These are phyloP conservation scores for Drosophila takahashii DNA, from an alignment of 1,140 invertebrate species.

Conservation along the genomic window DNA sequence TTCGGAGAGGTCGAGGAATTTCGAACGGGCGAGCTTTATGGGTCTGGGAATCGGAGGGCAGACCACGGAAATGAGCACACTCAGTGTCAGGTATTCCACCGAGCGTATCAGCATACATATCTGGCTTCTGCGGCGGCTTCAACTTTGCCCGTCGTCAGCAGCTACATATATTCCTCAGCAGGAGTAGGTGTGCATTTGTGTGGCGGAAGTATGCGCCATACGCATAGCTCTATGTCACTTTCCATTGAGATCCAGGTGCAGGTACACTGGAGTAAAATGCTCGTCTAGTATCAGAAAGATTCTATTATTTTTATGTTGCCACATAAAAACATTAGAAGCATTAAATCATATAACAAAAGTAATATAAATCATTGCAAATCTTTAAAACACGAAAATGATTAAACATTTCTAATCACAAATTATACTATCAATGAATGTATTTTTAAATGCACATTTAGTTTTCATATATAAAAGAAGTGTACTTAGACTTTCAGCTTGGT, in stretches of 20 bases:
- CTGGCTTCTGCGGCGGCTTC: slow-evolving; percentile 57
- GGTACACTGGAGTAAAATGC: slow-evolving; percentile 9
- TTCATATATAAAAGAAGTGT: no score
- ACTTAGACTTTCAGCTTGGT: no score
- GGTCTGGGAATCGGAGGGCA: slow-evolving; percentile 10
- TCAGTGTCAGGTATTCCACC: slow-evolving; percentile 62
- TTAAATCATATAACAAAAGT: no score
- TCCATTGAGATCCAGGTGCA: slow-evolving; percentile 24
- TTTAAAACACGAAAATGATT: no score
- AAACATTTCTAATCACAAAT: no score
- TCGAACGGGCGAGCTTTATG: slow-evolving; percentile 7
- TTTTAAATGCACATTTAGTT: no score
- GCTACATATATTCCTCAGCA: neutral
- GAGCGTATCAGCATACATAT: slow-evolving; percentile 60
- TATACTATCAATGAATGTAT: no score
- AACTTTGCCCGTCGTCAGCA: slow-evolving; percentile 22
- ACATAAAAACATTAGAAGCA: no score
- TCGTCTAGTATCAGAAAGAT: no score
- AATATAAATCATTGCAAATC: no score
- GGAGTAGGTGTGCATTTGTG: slow-evolving; percentile 12
- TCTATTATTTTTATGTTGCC: no score
- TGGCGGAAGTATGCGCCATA: slow-evolving; percentile 50
- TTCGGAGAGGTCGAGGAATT: slow-evolving; percentile 56
- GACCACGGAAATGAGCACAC: slow-evolving; percentile 78
- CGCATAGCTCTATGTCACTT: slow-evolving; percentile 58